Percentiles rank a stretch among this genome's conserved stretches.
Evolutionary conservation across 2,113 vertebrate genomes (phyloP).

Genomic region (Tupaia chinensis): DNA sequence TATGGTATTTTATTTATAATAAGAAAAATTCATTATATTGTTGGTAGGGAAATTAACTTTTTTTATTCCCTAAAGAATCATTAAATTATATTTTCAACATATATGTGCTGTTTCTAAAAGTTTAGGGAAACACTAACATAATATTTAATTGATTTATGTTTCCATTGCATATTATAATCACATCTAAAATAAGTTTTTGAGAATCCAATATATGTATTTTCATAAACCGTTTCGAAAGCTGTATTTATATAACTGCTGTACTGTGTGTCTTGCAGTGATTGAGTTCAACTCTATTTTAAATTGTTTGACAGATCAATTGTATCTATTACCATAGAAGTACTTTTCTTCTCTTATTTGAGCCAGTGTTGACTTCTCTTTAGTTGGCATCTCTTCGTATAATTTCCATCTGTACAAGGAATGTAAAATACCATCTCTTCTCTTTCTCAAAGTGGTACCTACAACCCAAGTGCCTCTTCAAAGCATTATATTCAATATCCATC

Average conservation of each 20-base stretch:
- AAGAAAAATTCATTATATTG: neutral
- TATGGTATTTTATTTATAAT: neutral
- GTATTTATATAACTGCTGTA: neutral
- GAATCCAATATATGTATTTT: neutral
- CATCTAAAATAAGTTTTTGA: slow-evolving; percentile 8
- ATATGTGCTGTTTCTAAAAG: slow-evolving; percentile 24
- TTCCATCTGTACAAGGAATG: neutral
- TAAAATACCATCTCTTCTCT: neutral
- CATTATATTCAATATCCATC: neutral
- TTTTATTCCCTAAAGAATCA: slow-evolving; percentile 13
- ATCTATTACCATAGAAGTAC: neutral
- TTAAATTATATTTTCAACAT: slow-evolving; percentile 33
- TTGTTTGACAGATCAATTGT: neutral
- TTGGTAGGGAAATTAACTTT: neutral
- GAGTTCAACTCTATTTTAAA: neutral
- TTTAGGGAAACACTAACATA: neutral
- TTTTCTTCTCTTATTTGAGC: neutral
- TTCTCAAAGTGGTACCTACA: neutral
- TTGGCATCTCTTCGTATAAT: neutral
- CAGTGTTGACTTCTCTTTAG: neutral
- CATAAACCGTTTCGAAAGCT: neutral
- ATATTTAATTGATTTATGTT: slow-evolving; percentile 26
- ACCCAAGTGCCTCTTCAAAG: neutral
- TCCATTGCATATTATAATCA: neutral
- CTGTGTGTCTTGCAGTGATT: neutral